Base-by-base conservation (phyloP, 2,888 invertebrate species). In the Agonum fuliginosum region DNA sequence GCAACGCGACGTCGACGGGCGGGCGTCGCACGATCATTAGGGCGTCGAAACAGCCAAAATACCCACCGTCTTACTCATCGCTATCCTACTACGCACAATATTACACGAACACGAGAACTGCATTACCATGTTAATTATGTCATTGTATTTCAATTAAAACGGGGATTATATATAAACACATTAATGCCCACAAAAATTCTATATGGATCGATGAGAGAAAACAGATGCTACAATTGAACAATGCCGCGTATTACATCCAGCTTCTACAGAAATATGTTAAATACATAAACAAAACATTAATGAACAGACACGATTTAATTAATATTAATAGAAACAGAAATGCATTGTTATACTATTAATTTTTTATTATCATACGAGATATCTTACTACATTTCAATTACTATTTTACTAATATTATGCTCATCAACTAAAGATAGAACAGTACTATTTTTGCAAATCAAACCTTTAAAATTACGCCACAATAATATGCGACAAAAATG, bases 61-160 rank as follows among this genome's bases (percentile, higher is more conserved):
- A 67, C 67, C 41, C 41, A 12, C n/a, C 67, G n/a, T 67, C 67
- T 37, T 41, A 67, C 41, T 41, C 37, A 67, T 67, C 19, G 20
- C 4, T 22, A 54, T 48, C 3, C n/a, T n/a, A 17, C 46, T 17
- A 17, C 46, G 46, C 46, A 46, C 30, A 62, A 62, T 58, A 58
- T 58, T 58, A 58, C 58, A 14, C 27, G 14, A 46, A 71, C 71
- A 71, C 19, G 71, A 30, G 46, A 71, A 71, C 41, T 71, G 34
- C 71, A 71, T 71, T 71, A 71, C 30, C 34, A 51, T 48, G 71
- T 71, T 71, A 48, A 71, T 71, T 71, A 71, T 71, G 24, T 3
- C 19, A 51, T 51, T 30, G 24, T 71, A 48, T 17, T 62, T 22
- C 67, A 41, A 67, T 67, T 67, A 41, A 62, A 62, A 41, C 41